Percentiles rank a stretch among this genome's conserved stretches.
These are phyloP conservation scores for Heliconius hortense DNA, from an alignment of 2,888 invertebrate species.

Conservation along the genomic window DNA sequence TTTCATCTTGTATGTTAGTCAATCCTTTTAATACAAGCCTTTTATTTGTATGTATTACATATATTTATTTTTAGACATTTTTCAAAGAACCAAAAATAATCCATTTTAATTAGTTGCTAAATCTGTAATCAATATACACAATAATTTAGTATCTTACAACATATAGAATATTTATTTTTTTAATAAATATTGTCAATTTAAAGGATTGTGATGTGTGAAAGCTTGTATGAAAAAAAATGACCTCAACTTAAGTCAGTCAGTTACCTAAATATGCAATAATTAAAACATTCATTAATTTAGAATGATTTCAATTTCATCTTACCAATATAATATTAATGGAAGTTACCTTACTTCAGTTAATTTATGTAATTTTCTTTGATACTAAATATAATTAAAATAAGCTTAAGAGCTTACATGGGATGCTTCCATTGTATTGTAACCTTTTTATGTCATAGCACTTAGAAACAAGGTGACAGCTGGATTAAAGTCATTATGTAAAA, in stretches of 20 bases:
- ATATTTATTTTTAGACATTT: too few relatives aligned
- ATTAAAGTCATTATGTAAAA: not conserved
- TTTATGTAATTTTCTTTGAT: not conserved
- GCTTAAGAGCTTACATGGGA: conserved; percentile 4
- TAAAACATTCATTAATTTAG: not conserved
- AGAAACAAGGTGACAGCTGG: conserved; percentile 16
- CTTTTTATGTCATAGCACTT: conserved; percentile 6
- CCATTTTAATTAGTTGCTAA: too few relatives aligned
- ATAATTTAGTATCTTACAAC: too few relatives aligned
- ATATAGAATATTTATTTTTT: too few relatives aligned
- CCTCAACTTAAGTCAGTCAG: too few relatives aligned
- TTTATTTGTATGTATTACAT: not conserved
- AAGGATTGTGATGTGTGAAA: too few relatives aligned
- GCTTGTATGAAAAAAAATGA: too few relatives aligned
- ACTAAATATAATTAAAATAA: not conserved
- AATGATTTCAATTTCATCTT: not conserved
- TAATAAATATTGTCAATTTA: too few relatives aligned
- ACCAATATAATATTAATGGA: not conserved
- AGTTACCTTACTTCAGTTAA: not conserved
- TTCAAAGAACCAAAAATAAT: too few relatives aligned
- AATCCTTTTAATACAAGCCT: not conserved
- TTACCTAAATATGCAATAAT: not conserved
- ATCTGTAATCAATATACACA: too few relatives aligned
- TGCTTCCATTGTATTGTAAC: not conserved
- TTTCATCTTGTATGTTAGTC: too few relatives aligned